These are phyloP conservation scores for Paramuricea clavata DNA, from an alignment of 92 coral and sea anemone genomes.

Conservation along the genomic window DNA sequence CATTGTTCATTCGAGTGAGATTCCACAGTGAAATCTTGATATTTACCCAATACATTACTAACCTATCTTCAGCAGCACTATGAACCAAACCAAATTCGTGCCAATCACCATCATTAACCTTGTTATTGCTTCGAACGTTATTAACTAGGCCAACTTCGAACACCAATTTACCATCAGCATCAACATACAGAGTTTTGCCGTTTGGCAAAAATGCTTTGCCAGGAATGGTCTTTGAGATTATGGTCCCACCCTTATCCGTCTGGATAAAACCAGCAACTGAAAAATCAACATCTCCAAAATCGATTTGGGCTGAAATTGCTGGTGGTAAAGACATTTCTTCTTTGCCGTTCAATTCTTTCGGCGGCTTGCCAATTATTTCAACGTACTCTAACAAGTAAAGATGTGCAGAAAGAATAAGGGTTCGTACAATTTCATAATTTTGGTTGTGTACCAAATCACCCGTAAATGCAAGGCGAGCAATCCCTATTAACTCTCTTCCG, in stretches of 20 bases:
- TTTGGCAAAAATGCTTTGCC: conserved; percentile 24
- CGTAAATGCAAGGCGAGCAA: no score
- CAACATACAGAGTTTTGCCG: conserved; percentile 32
- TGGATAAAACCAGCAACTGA: conserved; percentile 38
- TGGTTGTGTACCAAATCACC: no score
- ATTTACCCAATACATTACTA: no score
- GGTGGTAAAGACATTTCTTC: neutral
- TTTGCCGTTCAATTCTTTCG: conserved; percentile 9
- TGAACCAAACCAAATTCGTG: conserved; percentile 47
- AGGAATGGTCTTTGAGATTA: conserved; percentile 35
- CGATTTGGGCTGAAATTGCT: neutral
- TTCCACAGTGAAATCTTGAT: no score
- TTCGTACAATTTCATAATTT: no score
- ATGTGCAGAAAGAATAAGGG: neutral
- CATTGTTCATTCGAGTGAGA: no score
- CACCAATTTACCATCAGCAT: neutral
- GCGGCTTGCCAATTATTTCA: conserved; percentile 13
- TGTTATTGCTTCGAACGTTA: conserved; percentile 2
- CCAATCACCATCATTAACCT: conserved; percentile 40
- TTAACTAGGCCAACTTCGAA: conserved; percentile 29
- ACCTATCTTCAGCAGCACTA: conserved; percentile 38
- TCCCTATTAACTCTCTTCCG: no score
- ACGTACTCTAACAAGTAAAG: neutral
- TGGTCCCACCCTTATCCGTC: conserved; percentile 29
- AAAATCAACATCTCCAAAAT: conserved; percentile 45